These are phyloP conservation scores for Rhizoglyphus robini DNA, from an alignment of 1,140 invertebrate species.

Conservation along the genomic window DNA sequence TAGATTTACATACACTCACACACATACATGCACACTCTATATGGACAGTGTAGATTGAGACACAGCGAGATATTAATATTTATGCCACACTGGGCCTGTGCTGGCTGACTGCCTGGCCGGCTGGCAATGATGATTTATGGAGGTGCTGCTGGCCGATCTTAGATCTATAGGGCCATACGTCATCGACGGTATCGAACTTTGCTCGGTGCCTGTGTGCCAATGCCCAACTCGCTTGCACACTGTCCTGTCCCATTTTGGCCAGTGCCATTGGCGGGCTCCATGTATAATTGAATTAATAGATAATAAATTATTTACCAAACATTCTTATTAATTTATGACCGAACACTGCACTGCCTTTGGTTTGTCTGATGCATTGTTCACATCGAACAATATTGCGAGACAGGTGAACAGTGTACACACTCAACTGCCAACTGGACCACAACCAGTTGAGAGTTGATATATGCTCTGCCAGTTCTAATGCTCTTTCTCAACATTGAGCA, in stretches of 20 bases:
- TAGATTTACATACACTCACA: conserved; percentile 1
- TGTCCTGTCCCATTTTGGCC: neutral
- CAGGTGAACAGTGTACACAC: too few species aligned
- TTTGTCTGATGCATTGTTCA: too few species aligned
- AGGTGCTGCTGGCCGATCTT: conserved; percentile 6
- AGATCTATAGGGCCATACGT: conserved; percentile 9
- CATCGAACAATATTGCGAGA: too few species aligned
- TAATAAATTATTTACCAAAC: conserved; percentile 2
- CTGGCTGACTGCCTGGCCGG: neutral
- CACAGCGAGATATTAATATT: conserved; percentile 5
- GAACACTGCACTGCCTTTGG: too few species aligned
- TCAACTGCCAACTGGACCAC: too few species aligned
- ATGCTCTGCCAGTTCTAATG: too few species aligned
- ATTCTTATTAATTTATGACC: neutral
- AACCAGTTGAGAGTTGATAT: too few species aligned
- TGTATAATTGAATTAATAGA: conserved; percentile 13
- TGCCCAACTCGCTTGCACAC: neutral
- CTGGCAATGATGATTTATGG: conserved; percentile 11
- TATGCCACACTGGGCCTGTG: neutral
- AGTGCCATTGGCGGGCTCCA: neutral
- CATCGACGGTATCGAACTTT: conserved; percentile 7
- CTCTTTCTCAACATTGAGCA: too few species aligned
- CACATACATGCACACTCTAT: neutral
- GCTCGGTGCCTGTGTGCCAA: neutral
- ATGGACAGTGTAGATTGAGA: neutral